Evolutionary conservation across 2,797 vertebrate species (phyloP).

Genomic region (Psittacula echo): DNA sequence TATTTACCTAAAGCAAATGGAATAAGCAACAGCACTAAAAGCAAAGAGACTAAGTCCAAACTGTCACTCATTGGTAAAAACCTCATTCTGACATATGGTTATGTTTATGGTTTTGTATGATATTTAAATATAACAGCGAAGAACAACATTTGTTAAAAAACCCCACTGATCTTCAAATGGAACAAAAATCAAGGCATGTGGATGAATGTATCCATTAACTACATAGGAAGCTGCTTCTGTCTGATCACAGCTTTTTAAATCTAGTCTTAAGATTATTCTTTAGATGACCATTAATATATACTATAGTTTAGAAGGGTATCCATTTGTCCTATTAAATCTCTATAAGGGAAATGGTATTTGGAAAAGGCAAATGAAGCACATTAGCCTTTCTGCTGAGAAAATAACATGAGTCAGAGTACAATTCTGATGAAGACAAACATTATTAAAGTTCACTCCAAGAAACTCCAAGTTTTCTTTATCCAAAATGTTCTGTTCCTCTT

Average conservation of each 20-base stretch:
- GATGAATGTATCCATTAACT: background rate
- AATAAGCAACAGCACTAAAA: slow-evolving; percentile 57
- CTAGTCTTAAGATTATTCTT: background rate
- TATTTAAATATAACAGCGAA: slow-evolving; percentile 77
- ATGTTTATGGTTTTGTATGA: slow-evolving; percentile 77
- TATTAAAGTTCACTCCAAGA: background rate
- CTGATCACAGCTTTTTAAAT: background rate
- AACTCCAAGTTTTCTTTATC: background rate
- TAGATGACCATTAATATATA: background rate
- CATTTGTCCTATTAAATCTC: background rate
- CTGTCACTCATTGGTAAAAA: slow-evolving; percentile 53
- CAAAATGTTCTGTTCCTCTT: background rate
- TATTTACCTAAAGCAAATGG: background rate
- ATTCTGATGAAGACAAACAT: background rate
- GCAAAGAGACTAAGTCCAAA: slow-evolving; percentile 20
- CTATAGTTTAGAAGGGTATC: background rate
- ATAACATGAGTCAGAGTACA: background rate
- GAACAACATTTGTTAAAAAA: background rate
- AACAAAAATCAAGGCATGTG: background rate
- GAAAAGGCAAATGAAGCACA: background rate
- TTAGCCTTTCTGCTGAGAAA: background rate
- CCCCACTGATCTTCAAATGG: slow-evolving; percentile 26
- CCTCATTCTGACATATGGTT: slow-evolving; percentile 76
- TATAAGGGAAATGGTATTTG: background rate
- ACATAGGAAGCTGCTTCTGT: background rate